Evolutionary conservation across 2,888 invertebrate species (phyloP), one percentile per base, ranked within the genome.

Genomic region (Hirtodrosophila confusa): DNA sequence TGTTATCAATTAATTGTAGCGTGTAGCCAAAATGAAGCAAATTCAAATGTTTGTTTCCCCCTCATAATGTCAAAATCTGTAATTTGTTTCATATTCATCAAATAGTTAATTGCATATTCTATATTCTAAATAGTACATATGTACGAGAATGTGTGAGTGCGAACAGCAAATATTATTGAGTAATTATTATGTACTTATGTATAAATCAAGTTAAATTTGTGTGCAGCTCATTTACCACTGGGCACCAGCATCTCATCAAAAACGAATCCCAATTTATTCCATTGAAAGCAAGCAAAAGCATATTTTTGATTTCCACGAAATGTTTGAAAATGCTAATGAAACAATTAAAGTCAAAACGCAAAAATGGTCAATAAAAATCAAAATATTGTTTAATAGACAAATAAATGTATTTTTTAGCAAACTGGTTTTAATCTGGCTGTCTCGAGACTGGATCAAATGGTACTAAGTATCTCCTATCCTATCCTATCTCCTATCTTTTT

Each of bases 361-460:
- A 57, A 71, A 72, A 73, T 31, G 72, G 78, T 80, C 75, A 80
- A 80, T 84, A 80, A 80, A 80, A 84, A 73, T 73, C 63, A 78
- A 80, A 80, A 73, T 76, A 80, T 80, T 80, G 80, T 85, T 80
- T 85, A 85, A 69, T 82, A 85, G 85, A 82, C 74, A 85, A 75
- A 78, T 71, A 74, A 74, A 74, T 49, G 47, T 67, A 53, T 44
- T 60, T 66, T 51, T 69, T 69, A 49, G 56, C 23, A 51, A 63
- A 51, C 40, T 40, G 49, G 11, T 43, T 56, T 69, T 51, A 33
- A 47, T 50, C 10, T 43, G 41, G 31, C 9, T 31, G 3, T 27
- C 1, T 6, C 0, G 6, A 27, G 27, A 27, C 4, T 6, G 9
- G 31, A 31, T 31, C 9, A 6, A 31, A 31, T 31, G 0, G 9